A percentile compares a stretch with the other conserved stretches of the same genome.
These are phyloP conservation scores for Gonatopus flavifemur DNA, from an alignment of 1,140 invertebrate genomes.

Conservation along the genomic window DNA sequence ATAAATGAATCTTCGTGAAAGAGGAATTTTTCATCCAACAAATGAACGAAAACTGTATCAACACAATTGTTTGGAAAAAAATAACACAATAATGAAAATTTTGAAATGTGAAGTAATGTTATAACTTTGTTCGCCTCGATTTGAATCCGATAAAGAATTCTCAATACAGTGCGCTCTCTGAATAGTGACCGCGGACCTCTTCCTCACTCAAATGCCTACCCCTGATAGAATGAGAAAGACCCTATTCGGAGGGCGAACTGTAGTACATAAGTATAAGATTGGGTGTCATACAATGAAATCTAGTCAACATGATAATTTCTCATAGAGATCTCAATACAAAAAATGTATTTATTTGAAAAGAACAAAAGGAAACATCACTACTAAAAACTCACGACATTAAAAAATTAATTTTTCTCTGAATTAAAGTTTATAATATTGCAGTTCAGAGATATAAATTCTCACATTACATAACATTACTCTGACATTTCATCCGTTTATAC, in stretches of 20 bases:
- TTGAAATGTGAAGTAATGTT: not conserved
- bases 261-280: no score
- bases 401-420: conserved; percentile 10
- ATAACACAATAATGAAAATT: not conserved
- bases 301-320: no score
- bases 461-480: no score
- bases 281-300: no score
- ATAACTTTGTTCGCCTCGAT: not conserved
- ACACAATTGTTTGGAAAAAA: not conserved
- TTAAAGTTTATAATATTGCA: not conserved
- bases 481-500: no score
- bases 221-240: not conserved
- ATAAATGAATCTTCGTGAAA: no score
- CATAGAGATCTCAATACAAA: conserved; percentile 13
- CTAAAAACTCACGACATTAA: conserved; percentile 20
- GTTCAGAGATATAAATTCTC: no score
- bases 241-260: not conserved
- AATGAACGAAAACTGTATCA: not conserved
- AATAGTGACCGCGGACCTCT: no score
- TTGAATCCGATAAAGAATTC: not conserved
- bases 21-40: no score
- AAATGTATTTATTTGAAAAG: conserved; percentile 24
- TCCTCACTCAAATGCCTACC: no score
- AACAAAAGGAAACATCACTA: conserved; percentile 20
- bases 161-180: not conserved